Evolutionary conservation across 2,888 invertebrate genomes (phyloP), one percentile per base, ranked within the genome.

Genomic region (Lithophane socia): DNA sequence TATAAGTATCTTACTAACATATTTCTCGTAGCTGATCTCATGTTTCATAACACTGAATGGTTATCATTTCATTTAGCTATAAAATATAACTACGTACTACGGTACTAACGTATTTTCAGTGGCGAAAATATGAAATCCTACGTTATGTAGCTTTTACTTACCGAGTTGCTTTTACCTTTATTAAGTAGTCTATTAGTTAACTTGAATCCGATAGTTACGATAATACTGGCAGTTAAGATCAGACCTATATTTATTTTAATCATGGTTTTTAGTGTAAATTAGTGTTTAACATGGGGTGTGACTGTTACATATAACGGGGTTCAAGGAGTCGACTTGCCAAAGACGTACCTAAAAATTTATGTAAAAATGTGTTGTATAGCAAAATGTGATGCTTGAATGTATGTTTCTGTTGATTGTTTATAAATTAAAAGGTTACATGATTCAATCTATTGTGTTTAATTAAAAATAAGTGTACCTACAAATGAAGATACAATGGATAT

Each of bases 371-470:
- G 91, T 93, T 93, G 92, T 93, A 92, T 89, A 90, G 86, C 77
- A 88, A 87, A 87, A 83, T 92, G 92, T 91, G 91, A 92, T 91
- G 92, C 87, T 90, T 90, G 90, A 90, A 90, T 90, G 93, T 87
- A 91, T 93, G 93, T 92, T 90, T 94, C 92, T 94, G 94, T 95
- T 95, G 94, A 91, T 91, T 94, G 94, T 95, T 94, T 94, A 94
- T 94, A 94, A 94, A 95, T 92, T 94, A 94, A 93, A 93, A 92
- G 78, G 91, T 93, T 92, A 90, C 89, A 89, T 86, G 73, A 86
- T 88, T 83, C 60, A 65, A 75, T 52, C 63, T 73, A 66, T 49
- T 77, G 73, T 69, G 79, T 91, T 87, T 90, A 71, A 81, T 86
- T 89, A 61, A 18, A 29, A 68, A 47, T 54, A 0, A 29, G 44